A percentile compares a stretch with the other conserved stretches of the same genome.
phyloP scores from a whole-genome alignment of 2,113 vertebrate species.

The Epinephelus fuscoguttatus region DNA sequence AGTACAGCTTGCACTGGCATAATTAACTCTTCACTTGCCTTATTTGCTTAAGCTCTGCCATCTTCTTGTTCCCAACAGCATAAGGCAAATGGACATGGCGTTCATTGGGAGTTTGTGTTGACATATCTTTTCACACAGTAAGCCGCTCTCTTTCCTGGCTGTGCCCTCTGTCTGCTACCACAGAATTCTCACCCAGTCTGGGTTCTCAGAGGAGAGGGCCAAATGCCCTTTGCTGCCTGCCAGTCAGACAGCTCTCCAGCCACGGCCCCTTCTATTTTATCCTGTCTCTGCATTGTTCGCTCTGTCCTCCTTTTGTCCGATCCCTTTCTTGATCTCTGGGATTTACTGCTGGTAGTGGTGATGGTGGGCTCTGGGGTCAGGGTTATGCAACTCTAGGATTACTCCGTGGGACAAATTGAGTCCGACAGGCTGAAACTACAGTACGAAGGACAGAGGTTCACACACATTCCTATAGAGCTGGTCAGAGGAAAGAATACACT shows the following conservation, averaged over 20 bases:
- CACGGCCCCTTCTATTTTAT: conserved; percentile 47
- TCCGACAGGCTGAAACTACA: conserved; percentile 71
- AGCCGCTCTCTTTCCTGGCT: conserved; percentile 50
- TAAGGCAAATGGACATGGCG: conserved; percentile 33
- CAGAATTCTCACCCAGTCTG: conserved; percentile 47
- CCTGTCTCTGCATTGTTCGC: conserved; percentile 55
- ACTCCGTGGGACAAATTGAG: conserved; percentile 63
- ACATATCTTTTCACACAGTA: conserved; percentile 50
- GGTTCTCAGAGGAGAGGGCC: conserved; percentile 57
- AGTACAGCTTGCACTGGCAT: background rate
- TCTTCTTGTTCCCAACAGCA: conserved; percentile 21
- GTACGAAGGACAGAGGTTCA: conserved; percentile 35
- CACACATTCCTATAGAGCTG: conserved; percentile 36
- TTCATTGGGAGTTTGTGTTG: conserved; percentile 42
- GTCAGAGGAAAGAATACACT: background rate
- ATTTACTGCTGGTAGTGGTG: conserved; percentile 60
- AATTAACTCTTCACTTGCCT: conserved; percentile 13
- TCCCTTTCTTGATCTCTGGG: conserved; percentile 74
- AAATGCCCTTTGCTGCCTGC: conserved; percentile 50
- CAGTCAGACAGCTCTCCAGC: conserved; percentile 49
- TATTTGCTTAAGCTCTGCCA: background rate
- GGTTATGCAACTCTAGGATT: conserved; percentile 73
- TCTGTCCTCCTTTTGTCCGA: conserved; percentile 70
- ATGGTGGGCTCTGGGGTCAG: conserved; percentile 58
- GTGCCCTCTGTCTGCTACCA: conserved; percentile 39